A percentile compares a stretch with the other conserved stretches of the same genome.
Evolutionary conservation across 2,888 invertebrate genomes (phyloP).

Genomic region (Drosophila peninsularis): DNA sequence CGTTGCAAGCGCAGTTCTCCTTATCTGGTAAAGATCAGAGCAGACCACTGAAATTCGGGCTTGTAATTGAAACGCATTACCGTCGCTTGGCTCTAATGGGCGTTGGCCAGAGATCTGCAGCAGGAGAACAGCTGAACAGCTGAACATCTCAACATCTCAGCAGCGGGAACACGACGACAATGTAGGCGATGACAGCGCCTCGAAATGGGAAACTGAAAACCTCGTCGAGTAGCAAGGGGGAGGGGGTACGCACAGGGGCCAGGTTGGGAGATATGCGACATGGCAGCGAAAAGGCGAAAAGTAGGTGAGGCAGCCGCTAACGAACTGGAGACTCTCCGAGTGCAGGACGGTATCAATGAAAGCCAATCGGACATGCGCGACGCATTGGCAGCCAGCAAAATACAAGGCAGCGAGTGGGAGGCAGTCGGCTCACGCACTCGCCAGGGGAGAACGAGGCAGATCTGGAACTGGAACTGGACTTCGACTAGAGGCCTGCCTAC

Average conservation of each 20-base stretch:
- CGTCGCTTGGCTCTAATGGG: constrained; percentile 58
- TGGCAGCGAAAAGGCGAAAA: constrained; percentile 60
- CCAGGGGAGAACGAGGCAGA: constrained; percentile 11
- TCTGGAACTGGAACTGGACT: constrained; percentile 25
- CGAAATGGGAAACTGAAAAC: constrained; percentile 56
- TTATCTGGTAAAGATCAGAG: constrained; percentile 60
- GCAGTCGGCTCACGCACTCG: constrained; percentile 59
- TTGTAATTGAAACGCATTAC: constrained; percentile 76
- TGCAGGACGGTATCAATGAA: constrained; percentile 67
- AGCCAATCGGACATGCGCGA: constrained; percentile 76
- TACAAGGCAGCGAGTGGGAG: constrained; percentile 52
- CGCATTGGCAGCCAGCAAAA: constrained; percentile 68
- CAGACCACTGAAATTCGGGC: constrained; percentile 65
- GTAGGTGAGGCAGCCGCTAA: constrained; percentile 75
- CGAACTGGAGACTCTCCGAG: constrained; percentile 54
- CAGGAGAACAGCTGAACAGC: constrained; percentile 32
- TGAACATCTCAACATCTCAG: constrained; percentile 23
- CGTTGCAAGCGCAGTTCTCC: constrained; percentile 28
- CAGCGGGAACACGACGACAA: constrained; percentile 50
- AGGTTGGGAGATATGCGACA: constrained; percentile 42
- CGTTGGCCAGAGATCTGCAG: constrained; percentile 62
- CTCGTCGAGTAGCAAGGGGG: constrained; percentile 7
- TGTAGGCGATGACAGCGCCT: constrained; percentile 76
- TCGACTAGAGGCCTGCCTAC: constrained; percentile 21
- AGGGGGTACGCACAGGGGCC: constrained; percentile 43